Conservation (phyloP, 2,113 vertebrate species). For the Malaclemys terrapin region DNA sequence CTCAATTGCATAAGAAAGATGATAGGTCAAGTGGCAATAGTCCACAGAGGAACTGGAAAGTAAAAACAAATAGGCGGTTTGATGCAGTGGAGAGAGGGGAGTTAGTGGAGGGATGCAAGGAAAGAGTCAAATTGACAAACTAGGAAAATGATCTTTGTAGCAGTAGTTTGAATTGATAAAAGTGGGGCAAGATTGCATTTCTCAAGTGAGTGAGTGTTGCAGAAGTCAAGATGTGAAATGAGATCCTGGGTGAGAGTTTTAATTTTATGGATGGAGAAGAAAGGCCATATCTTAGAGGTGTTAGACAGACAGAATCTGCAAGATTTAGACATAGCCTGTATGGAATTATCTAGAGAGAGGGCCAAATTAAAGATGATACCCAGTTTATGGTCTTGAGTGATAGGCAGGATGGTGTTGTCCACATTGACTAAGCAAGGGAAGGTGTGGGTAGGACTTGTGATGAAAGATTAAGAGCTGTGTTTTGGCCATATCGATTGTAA, state of each 20-base stretch:
- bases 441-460: background rate
- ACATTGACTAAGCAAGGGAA: background rate
- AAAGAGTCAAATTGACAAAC: background rate
- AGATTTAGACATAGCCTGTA: background rate
- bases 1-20: background rate
- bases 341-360: background rate
- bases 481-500: background rate
- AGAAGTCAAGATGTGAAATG: background rate
- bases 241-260: background rate
- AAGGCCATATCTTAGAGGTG: background rate
- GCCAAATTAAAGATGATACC: background rate
- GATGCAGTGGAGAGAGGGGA: fast-evolving
- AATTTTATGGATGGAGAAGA: background rate
- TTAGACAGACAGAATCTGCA: background rate
- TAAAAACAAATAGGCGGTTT: background rate
- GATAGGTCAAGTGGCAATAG: background rate
- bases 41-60: background rate
- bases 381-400: background rate
- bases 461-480: background rate
- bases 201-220: too few species aligned
- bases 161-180: background rate
- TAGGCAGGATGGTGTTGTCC: background rate
- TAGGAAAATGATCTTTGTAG: background rate
- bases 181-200: background rate
- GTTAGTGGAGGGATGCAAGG: background rate